Base-by-base conservation (phyloP, 2,113 vertebrate species). In the Felis catus region DNA sequence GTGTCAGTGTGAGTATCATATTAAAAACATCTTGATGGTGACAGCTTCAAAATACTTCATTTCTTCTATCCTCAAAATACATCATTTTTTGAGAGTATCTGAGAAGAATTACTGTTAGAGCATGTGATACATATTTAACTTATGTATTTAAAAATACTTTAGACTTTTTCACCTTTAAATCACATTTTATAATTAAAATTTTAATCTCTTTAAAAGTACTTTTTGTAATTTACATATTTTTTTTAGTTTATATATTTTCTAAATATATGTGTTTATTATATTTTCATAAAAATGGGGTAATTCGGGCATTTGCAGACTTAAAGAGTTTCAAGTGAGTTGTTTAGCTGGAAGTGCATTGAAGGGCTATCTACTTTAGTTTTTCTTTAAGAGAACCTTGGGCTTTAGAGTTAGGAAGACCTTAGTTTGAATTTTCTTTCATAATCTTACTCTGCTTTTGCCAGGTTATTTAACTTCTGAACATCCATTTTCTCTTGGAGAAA, bases 1-100 rank as follows among this genome's bases (percentile, higher is more conserved):
- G 15, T 63, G 25, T 80, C 41, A 83, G 5, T 84, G 70, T 94
- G 76, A 93, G 33, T 76, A 84, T 80, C 25, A 45, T 86, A 80
- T 31, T 76, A 86, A 74, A 82, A 48, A 55, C 48, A 78, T 95
- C 53, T 95, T 91, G 18, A 78, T 87, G 18, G 31, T 74, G 63
- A 84, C 41, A 89, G 73, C n/a, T 51, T 96, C 25, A 82, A 66
- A 89, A 95, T 81, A 78, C 36, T 95, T 92, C 36, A 94, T 53
- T 66, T 95, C 3, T 19, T 25, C 14, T 70, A 3, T 70, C 12
- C 61, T 96, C 41, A 83, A 48, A 93, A 55, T 70, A 36, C 16
- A 48, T 23, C 76, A 9, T 71, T 90, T 94, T 95, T 88, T 95
- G 18, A 73, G 78, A 45, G 36, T 81, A 86, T 39, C 53, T 65